phyloP scores from a whole-genome alignment of 2,797 vertebrate species.

The Amblyraja radiata region DNA sequence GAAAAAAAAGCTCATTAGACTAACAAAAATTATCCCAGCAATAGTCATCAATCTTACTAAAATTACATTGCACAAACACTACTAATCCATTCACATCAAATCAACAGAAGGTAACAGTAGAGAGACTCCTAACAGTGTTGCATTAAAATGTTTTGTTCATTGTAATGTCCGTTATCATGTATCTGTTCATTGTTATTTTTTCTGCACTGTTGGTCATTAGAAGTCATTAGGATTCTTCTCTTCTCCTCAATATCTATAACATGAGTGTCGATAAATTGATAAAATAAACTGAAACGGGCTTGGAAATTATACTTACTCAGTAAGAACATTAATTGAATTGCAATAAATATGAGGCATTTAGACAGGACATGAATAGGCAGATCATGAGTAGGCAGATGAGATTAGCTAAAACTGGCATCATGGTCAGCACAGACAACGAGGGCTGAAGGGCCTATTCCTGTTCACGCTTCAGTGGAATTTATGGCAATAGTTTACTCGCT shows the following conservation, averaged over 20 bases:
- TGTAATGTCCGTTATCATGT: background rate
- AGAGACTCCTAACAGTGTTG: background rate
- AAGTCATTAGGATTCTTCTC: background rate
- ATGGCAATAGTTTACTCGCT: background rate
- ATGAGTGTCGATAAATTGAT: background rate
- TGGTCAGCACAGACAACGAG: no score
- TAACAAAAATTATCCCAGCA: slow-evolving; percentile 31
- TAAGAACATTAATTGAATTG: no score
- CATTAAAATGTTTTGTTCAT: slow-evolving; percentile 4
- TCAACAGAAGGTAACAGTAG: background rate
- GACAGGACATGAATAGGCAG: no score
- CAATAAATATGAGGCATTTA: no score
- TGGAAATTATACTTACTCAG: background rate
- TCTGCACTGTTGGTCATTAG: background rate
- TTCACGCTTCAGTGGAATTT: background rate
- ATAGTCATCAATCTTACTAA: slow-evolving; percentile 33
- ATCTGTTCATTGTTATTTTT: background rate
- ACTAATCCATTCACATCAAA: slow-evolving; percentile 9
- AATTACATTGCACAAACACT: slow-evolving; percentile 27
- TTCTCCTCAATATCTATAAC: background rate
- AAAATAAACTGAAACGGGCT: no score
- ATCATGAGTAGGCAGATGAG: no score
- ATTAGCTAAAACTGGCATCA: no score
- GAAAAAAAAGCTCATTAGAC: background rate
- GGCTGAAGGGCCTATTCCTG: no score